Base-by-base conservation (phyloP, 2,888 invertebrate species). In the Portevinia maculata region DNA sequence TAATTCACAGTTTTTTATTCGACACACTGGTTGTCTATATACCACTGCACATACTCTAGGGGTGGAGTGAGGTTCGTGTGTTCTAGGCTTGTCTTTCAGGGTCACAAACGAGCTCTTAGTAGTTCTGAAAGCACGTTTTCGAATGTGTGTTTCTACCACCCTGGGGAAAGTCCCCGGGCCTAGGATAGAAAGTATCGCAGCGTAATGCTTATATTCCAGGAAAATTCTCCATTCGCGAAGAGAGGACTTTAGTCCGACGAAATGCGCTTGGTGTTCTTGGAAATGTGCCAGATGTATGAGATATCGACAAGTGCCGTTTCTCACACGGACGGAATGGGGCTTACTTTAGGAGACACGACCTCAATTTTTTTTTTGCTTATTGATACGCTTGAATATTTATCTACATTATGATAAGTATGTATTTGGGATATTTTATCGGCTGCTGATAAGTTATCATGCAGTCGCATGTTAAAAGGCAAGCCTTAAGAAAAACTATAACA, bases 101-200 rank as follows among this genome's bases (percentile, higher is more conserved):
- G 90, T 87, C 81, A 89, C 90, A 88, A 70, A 88, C 90, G 90
- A 89, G 90, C 87, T 90, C 90, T 67, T 88, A 78, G 90, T 90
- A 90, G 87, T 89, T 90, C 89, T 48, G 50, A 30, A 52, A 30
- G 55, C 7, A 19, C 60, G 28, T 55, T 64, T 34, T 39, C 50
- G 41, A 52, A 53, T 34, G 24, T 34, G 30, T 21, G 37, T 52
- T 37, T 48, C 69, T 55, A 17, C 50, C 30, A 87, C 90, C 90
- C 90, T 90, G 90, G 90, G 90, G 87, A 90, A 90, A 90, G 90
- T 90, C 90, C 89, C 90, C 90, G 90, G 90, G 90, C 88, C 89
- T 87, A 89, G 85, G 89, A 88, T 89, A 90, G 90, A 90, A 90
- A 90, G 90, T 90, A 88, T 88, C 88, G 87, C 88, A 89, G 89